Percentiles rank a stretch among this genome's conserved stretches.
Conservation (phyloP, 1,140 invertebrate genomes). For the Thaumetopoea pityocampa region DNA sequence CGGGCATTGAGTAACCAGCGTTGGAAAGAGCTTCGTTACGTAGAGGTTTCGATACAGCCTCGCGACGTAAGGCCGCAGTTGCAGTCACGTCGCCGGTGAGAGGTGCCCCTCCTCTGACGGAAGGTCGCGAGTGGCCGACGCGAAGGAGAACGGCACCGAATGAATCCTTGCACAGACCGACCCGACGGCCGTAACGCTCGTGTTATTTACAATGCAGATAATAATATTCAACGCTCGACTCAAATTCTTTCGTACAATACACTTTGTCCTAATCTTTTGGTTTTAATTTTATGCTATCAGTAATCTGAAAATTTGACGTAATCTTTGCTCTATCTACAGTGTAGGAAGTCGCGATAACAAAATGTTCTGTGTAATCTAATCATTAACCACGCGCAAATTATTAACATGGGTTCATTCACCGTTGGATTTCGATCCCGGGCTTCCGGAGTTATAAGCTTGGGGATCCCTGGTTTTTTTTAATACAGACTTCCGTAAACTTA, state of each 20-base stretch:
- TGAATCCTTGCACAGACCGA: conserved; percentile 61
- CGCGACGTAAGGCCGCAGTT: conserved; percentile 68
- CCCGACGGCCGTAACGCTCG: conserved; percentile 28
- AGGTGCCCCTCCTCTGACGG: conserved; percentile 63
- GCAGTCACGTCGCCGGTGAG: conserved; percentile 70
- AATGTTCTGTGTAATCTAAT: conserved; percentile 47
- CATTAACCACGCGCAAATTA: conserved; percentile 37
- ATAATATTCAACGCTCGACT: conserved; percentile 9
- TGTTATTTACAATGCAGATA: conserved; percentile 25
- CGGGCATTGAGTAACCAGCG: conserved; percentile 61
- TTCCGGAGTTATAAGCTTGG: too few relatives aligned
- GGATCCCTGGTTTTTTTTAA: too few relatives aligned
- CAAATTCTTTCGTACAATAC: conserved; percentile 2
- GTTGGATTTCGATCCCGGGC: too few relatives aligned
- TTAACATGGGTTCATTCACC: conserved; percentile 54
- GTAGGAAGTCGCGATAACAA: conserved; percentile 31
- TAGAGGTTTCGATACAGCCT: conserved; percentile 70
- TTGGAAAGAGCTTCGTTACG: conserved; percentile 70
- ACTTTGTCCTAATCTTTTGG: conserved; percentile 2
- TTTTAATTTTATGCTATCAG: conserved; percentile 1
- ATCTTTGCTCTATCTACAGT: conserved; percentile 17
- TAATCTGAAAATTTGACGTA: conserved; percentile 25
- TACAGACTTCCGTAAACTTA: too few relatives aligned
- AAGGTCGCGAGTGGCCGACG: conserved; percentile 63
- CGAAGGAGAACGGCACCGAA: conserved; percentile 63